Base-by-base conservation (phyloP, 2,113 vertebrate species). In the Tragelaphus buxtoni region DNA sequence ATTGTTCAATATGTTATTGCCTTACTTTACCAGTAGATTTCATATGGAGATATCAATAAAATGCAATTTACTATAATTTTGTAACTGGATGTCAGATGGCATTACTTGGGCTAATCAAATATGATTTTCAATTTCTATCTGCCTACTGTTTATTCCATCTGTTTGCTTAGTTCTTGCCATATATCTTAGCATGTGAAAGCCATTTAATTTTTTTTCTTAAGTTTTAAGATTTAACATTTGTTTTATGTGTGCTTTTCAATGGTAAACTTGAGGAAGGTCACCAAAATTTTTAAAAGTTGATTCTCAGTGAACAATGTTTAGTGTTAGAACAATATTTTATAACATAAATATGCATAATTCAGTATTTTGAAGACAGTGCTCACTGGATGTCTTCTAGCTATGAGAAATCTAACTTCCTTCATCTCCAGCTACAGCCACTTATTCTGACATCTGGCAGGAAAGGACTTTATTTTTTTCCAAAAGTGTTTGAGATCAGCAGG, bases 71-170 rank as follows among this genome's bases (percentile, higher is more conserved):
- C 0, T 98, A 95, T 39, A 98, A 0, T 98, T 97, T 96, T 81
- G 80, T 30, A 10, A 84, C 20, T 93, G 39, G 72, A 79, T 97
- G 95, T 98, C 97, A 98, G 97, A 39, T 98, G 98, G 96, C 86
- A 96, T 95, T 97, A 94, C 7, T 91, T 94, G 82, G 63, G 76
- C 17, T 95, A 94, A 77, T 76, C 97, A 69, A 95, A 97, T 95
- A 83, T 74, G 35, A 95, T 20, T 47, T 94, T 94, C 63, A 0
- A 3, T 81, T 61, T 4, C 11, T 94, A 60, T 89, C 91, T 32
- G 90, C 96, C 84, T 83, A 93, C 76, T 95, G 32, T 47, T 86
- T 76, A 0, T 95, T 20, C 28, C 96, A 77, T 95, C 61, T 94
- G 87, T 94, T 87, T 94, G 81, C 39, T 61, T 77, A 7, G n/a